phyloP scores from a whole-genome alignment of 2,797 vertebrate species.

The Muscicapa comitata region DNA sequence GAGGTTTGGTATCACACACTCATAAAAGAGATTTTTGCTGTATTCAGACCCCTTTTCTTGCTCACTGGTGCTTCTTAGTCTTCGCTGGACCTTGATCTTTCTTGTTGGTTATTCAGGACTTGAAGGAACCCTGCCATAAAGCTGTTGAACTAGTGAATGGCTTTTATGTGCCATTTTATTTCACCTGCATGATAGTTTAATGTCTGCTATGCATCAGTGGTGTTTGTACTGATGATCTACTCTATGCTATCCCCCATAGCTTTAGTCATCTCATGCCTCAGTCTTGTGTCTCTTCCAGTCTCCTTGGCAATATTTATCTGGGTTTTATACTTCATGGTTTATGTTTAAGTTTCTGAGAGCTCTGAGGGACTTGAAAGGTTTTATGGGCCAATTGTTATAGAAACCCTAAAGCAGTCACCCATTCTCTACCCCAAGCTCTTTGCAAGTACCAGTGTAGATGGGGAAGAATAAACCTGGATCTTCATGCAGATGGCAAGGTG shows the following conservation, averaged over 20 bases:
- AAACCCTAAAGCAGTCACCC: neutral
- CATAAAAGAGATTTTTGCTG: neutral
- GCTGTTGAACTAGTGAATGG: neutral
- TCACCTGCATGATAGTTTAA: neutral
- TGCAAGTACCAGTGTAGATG: neutral
- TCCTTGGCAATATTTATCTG: neutral
- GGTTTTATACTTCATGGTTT: neutral
- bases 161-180: neutral
- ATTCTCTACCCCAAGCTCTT: neutral
- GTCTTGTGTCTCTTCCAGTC: neutral
- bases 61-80: neutral
- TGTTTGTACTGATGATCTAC: neutral
- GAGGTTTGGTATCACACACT: neutral
- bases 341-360: neutral
- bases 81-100: neutral
- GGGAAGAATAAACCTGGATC: neutral
- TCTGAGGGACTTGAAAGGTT: neutral
- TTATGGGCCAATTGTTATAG: neutral
- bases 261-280: neutral
- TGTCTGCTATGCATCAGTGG: neutral
- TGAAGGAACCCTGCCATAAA: neutral
- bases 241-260: neutral
- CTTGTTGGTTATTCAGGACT: neutral
- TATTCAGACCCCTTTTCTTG: neutral
- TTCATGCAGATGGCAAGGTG: neutral